Conservation (phyloP, 2,113 vertebrate genomes). For the Hippocampus abdominalis region DNA sequence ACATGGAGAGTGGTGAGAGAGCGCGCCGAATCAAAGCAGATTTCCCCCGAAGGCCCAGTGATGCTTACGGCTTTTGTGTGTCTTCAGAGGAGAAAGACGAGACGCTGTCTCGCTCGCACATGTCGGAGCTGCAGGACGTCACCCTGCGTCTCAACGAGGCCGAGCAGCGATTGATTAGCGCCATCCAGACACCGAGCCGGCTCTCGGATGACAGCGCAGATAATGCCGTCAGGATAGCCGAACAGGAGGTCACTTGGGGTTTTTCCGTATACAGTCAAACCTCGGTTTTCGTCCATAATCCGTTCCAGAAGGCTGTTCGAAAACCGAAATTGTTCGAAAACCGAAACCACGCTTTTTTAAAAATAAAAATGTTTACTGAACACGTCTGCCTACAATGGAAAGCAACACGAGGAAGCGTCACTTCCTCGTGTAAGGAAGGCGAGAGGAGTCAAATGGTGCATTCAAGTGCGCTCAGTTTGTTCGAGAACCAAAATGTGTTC, state of each 20-base stretch:
- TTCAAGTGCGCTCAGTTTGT: too few species aligned
- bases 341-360: too few species aligned
- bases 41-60: background rate
- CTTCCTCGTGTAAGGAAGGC: too few species aligned
- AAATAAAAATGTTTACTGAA: too few species aligned
- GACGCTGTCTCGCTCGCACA: conserved; percentile 78
- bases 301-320: too few species aligned
- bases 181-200: conserved; percentile 73
- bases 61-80: background rate
- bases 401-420: too few species aligned
- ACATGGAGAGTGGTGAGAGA: conserved; percentile 85
- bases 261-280: conserved; percentile 8
- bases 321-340: too few species aligned
- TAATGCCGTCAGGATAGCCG: conserved; percentile 74
- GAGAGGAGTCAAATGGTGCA: too few species aligned
- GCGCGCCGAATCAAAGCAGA: background rate
- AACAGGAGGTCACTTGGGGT: conserved; percentile 84
- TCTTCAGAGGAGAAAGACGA: conserved; percentile 91
- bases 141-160: conserved; percentile 80
- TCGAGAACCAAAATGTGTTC: too few species aligned
- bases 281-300: too few species aligned
- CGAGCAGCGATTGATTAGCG: conserved; percentile 79
- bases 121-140: conserved; percentile 87
- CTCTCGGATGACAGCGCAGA: conserved; percentile 69
- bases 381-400: too few species aligned